Base-by-base conservation (phyloP, 2,113 vertebrate species). In the Gobio gobio region DNA sequence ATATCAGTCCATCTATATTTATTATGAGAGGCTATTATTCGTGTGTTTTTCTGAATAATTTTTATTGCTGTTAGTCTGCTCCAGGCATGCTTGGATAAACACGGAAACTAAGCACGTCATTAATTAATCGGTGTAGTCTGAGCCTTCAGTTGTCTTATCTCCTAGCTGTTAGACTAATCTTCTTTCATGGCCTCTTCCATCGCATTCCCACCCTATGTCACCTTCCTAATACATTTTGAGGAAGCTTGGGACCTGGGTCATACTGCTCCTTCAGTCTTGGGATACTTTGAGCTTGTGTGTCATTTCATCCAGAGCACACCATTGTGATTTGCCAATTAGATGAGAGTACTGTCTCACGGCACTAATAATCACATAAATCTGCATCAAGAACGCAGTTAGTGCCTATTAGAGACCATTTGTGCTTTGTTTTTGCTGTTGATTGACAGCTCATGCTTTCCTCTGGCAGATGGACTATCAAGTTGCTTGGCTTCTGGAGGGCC, bases 111-210 rank as follows among this genome's bases (percentile, higher is more conserved):
- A 22, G 45, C 54, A 45, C 24, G 13, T 70, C 77, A 82, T 82
- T 43, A 82, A 85, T 86, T 82, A 84, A 64, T 56, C 36, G 29
- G 43, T 66, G 87, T 63, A 86, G 73, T 24, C 3, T 75, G 77
- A 86, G 40, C 70, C n/a, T 26, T 22, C 59, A 64, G 66, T 18
- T 20, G n/a, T 64, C 22, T 47, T 7, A 40, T 33, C 16, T 26
- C 61, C 3, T 14, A 29, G 61, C 49, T 10, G 22, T 56, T 36
- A 8, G 29, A 14, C 24, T 24, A 29, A 78, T 61, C 68, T 36
- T 54, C 63, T 61, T 54, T 24, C 24, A 74, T 10, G 1, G 36
- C 20, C 73, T 77, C 5, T 54, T 43, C 22, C 54, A 29, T 49
- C 59, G 5, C 51, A 24, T 51, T 78, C 14, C 45, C 47, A 26